Percentiles rank a stretch among this genome's conserved stretches.
These are phyloP conservation scores for Nixonia krombeini DNA, from an alignment of 1,140 invertebrate genomes.

Conservation along the genomic window DNA sequence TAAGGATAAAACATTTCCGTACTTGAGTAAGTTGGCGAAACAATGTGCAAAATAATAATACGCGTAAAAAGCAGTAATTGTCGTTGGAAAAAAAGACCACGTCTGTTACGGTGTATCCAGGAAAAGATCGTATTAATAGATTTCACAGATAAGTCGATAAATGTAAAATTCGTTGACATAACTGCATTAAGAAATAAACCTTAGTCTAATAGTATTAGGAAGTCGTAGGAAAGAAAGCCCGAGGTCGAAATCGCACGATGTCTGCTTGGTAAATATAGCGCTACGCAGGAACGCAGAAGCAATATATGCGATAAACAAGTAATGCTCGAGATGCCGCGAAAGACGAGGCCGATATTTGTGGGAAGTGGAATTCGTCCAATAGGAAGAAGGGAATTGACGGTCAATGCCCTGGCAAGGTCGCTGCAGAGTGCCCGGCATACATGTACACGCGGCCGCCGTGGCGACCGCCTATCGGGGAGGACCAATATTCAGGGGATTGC, in stretches of 20 bases:
- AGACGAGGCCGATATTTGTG: slow-evolving; percentile 24
- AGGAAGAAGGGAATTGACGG: slow-evolving; percentile 52
- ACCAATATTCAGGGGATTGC: slow-evolving; percentile 50
- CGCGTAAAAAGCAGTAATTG: too few species aligned
- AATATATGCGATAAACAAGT: neutral
- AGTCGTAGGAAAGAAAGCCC: neutral
- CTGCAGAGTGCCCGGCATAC: slow-evolving; percentile 21
- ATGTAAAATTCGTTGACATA: too few species aligned
- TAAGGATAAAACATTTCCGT: too few species aligned
- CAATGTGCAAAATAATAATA: too few species aligned
- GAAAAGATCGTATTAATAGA: too few species aligned
- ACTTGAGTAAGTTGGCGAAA: too few species aligned
- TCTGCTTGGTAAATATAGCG: neutral
- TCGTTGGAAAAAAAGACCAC: too few species aligned
- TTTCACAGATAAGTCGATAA: too few species aligned
- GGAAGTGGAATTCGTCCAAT: slow-evolving; percentile 36
- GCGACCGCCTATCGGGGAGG: slow-evolving; percentile 25
- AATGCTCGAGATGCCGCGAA: slow-evolving; percentile 7
- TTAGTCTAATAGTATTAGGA: neutral
- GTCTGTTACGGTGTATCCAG: too few species aligned
- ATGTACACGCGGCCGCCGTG: slow-evolving; percentile 20
- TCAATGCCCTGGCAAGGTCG: slow-evolving; percentile 67
- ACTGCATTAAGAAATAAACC: too few species aligned
- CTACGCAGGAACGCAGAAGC: neutral
- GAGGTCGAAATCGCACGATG: neutral